Evolutionary conservation across 1,140 invertebrate species (phyloP), one percentile per base, ranked within the genome.

Genomic region (Venturia canescens): DNA sequence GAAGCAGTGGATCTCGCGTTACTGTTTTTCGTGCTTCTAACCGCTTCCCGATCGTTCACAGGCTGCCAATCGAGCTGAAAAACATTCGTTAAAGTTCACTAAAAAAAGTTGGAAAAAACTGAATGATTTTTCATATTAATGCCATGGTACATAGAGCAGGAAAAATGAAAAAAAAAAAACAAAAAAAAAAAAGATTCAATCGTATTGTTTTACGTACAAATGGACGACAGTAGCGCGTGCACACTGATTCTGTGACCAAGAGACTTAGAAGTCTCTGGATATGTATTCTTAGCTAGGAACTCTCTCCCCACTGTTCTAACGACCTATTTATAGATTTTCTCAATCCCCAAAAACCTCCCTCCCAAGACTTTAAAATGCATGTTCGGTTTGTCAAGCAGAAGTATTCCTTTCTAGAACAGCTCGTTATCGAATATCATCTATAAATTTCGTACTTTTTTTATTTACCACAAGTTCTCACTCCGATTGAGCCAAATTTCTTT

Each of bases 231-330:
- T 13, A 75, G 53, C 27, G 44, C 18, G 70, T 69, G 81, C 84
- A 83, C 81, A 85, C 79, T 26, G 60, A 63, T 84, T 84, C 71
- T 79, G 71, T 79, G 82, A 86, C 81, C 85, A 82, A 84, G 66
- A 70, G 67, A 83, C 82, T 83, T 83, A 85, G 72, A 85, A 85
- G 88, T 86, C 85, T 87, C 84, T 85, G 82, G 80, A 86, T 86
- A 87, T 85, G 86, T 90, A 90, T 90, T 90, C 85, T 90, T 90
- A 89, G 89, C 88, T 82, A 67, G 76, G 85, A 86, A 88, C 82
- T 74, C 86, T 84, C 87, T 87, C 89, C 88, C 86, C 89, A 53
- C 23, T 84, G 81, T 83, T 86, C 82, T 57, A 67, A 80, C 34
- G 34, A 50, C 48, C 83, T 90, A 90, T 89, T 90, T 86, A 88